Evolutionary conservation across 2,113 vertebrate species (phyloP).

Genomic region (Galemys pyrenaicus): DNA sequence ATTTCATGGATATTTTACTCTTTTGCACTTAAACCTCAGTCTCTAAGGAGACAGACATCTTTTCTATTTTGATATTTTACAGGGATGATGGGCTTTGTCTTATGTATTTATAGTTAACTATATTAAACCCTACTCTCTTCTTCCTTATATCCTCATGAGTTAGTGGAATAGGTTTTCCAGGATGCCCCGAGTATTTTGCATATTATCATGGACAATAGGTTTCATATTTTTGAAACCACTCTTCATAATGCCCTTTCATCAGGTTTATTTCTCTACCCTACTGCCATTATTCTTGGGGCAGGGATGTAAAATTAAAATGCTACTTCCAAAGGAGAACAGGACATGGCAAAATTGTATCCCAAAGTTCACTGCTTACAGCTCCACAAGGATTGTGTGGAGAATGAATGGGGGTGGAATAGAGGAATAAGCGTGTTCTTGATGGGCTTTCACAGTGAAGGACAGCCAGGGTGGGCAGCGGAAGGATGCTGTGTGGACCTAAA

Average conservation of each 20-base stretch:
- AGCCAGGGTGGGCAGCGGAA: not conserved
- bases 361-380: not conserved
- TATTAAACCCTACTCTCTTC: not conserved
- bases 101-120: constrained; percentile 15
- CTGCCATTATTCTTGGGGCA: not conserved
- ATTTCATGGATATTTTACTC: constrained; percentile 73
- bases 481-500: not conserved
- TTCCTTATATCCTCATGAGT: not conserved
- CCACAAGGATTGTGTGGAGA: not conserved
- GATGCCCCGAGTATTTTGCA: not conserved
- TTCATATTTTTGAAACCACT: not conserved
- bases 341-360: not conserved
- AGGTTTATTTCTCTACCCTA: not conserved
- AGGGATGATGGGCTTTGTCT: constrained; percentile 44
- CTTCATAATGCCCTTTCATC: not conserved
- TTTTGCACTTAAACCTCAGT: constrained; percentile 71
- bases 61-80: constrained; percentile 68
- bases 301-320: not conserved
- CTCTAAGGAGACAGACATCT: constrained; percentile 64
- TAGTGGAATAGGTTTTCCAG: not conserved
- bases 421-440: not conserved
- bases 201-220: not conserved
- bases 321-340: not conserved
- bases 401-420: not conserved
- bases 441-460: not conserved